A percentile compares a stretch with the other conserved stretches of the same genome.
phyloP scores from a whole-genome alignment of 2,888 invertebrate genomes.

The Crepidodera aurea region DNA sequence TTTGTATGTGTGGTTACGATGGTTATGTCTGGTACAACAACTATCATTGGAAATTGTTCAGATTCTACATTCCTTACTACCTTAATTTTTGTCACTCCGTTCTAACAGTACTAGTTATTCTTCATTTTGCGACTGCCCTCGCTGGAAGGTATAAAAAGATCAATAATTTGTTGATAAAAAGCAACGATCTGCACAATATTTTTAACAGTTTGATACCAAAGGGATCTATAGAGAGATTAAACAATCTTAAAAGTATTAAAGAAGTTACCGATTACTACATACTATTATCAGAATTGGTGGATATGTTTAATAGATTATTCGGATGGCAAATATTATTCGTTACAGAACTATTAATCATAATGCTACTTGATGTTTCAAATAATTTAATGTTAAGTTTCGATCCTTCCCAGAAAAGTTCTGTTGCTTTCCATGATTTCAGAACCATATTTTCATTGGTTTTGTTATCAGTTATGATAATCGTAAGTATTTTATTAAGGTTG shows the following conservation, averaged over 20 bases:
- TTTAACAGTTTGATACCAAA: constrained; percentile 34
- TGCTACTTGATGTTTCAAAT: constrained; percentile 31
- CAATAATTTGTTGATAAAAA: constrained; percentile 33
- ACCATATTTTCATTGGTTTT: constrained; percentile 30
- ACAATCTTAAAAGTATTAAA: constrained; percentile 36
- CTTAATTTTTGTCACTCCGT: constrained; percentile 26
- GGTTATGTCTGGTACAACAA: constrained; percentile 31
- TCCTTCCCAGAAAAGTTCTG: constrained; percentile 15
- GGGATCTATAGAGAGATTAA: constrained; percentile 20
- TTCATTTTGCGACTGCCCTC: constrained; percentile 37
- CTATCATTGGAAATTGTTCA: constrained; percentile 26
- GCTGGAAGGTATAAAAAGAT: constrained; percentile 33
- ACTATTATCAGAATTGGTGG: constrained; percentile 35
- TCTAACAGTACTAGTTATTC: constrained; percentile 27
- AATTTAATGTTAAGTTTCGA: constrained; percentile 33
- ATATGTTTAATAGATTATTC: constrained; percentile 39
- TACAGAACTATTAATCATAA: constrained; percentile 32
- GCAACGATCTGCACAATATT: constrained; percentile 33
- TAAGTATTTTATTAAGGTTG: too few species aligned
- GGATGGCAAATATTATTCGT: constrained; percentile 40
- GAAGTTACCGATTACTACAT: constrained; percentile 38
- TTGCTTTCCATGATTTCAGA: constrained; percentile 29
- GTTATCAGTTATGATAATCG: constrained; percentile 27
- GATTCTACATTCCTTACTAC: constrained; percentile 29
- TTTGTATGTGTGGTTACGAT: constrained; percentile 32